Conservation (phyloP, 2,113 vertebrate genomes). For the Sylvietta virens region DNA sequence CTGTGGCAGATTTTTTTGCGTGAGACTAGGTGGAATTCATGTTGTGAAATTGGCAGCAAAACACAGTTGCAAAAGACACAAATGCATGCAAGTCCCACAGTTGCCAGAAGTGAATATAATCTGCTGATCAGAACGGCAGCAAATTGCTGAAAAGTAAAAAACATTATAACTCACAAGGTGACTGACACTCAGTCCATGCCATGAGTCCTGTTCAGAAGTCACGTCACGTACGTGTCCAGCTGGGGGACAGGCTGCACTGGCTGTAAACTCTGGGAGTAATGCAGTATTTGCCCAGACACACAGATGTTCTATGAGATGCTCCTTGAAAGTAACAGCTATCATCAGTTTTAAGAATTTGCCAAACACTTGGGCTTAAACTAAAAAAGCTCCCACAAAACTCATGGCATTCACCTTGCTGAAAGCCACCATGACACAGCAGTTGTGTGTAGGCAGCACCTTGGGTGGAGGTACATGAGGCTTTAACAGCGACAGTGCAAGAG, state of each 20-base stretch:
- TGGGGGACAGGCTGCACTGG: background rate
- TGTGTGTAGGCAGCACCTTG: accelerated
- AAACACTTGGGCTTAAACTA: background rate
- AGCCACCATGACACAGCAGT: background rate
- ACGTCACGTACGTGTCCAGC: accelerated
- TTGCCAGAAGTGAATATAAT: background rate
- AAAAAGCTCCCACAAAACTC: background rate
- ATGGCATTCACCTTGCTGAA: background rate
- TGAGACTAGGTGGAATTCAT: background rate
- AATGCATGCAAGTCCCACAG: background rate
- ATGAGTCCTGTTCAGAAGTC: background rate
- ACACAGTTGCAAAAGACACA: background rate
- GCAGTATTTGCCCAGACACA: background rate
- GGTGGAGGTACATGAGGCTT: background rate
- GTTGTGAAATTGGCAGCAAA: background rate
- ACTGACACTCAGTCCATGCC: background rate
- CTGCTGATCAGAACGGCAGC: background rate
- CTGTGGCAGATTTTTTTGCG: background rate
- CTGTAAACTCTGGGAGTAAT: background rate
- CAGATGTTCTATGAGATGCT: background rate
- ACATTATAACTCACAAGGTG: background rate
- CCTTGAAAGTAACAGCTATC: background rate
- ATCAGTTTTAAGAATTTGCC: background rate
- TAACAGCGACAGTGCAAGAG: background rate
- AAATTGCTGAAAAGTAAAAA: background rate